Evolutionary conservation across 1,140 invertebrate genomes (phyloP), one percentile per base, ranked within the genome.

Genomic region (Aphis gossypii): DNA sequence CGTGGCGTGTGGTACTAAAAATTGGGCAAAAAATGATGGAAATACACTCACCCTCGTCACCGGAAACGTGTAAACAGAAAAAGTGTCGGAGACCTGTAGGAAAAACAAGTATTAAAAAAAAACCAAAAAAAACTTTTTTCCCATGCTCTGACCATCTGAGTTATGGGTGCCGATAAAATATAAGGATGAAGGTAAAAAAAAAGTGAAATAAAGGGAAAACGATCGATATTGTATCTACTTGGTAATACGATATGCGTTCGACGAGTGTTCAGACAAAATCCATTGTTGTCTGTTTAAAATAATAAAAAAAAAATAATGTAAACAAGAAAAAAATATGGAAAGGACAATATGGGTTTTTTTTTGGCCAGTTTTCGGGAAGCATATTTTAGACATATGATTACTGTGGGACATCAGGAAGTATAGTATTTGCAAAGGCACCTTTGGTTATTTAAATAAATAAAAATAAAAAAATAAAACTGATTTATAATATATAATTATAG

Each of bases 21-120:
- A 54, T 89, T 5, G 51, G 88, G 25, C 51, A 88, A 88, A 89
- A 54, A 89, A 89, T 51, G 41, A 89, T 51, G 41, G 54, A 54
- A 54, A 89, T 56, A 54, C 54, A 89, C 48, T 21, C 48, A 56
- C 88, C 88, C 21, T 56, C 51, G 48, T 89, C 88, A 7, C 88
- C 88, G 88, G 88, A 89, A 89, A 89, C 25, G 88, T 5, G 88
- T 89, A 89, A 89, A 89, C 35, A 89, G 48, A 54, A 89, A 89
- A 41, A 56, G 48, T 89, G 44, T 89, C 46, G 46, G 48, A 88
- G 87, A 88, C 20, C 38, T 48, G 48, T 38, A 56, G 88, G 51
- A 89, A 89, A 51, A 89, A 89, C 18, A 68, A 23, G 23, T 89
- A 38, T 89, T 38, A 7, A 38, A 35, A 88, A 51, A 86, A 46